Evolutionary conservation across 2,113 vertebrate genomes (phyloP).

Genomic region (Antennarius striatus): DNA sequence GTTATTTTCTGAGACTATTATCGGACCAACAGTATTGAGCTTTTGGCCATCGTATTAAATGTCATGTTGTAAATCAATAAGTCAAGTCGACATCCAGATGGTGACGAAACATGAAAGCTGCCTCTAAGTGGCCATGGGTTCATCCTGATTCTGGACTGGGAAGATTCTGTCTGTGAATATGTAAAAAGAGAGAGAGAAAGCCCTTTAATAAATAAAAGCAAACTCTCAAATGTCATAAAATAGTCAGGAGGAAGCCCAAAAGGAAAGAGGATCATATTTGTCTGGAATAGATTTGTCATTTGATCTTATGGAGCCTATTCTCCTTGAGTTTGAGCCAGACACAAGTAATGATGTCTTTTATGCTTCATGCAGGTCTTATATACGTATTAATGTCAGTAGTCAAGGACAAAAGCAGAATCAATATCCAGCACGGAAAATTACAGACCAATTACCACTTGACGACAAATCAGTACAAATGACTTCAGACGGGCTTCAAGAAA

Average conservation of each 20-base stretch:
- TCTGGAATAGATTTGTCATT: background rate
- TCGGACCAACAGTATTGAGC: background rate
- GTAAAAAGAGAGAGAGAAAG: too few species aligned
- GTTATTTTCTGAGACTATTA: background rate
- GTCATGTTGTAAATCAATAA: constrained; percentile 5
- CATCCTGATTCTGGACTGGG: too few species aligned
- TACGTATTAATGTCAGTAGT: too few species aligned
- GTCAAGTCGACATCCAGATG: background rate
- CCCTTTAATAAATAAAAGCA: background rate
- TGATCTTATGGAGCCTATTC: background rate
- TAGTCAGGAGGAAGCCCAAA: background rate
- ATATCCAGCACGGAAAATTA: too few species aligned
- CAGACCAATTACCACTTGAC: too few species aligned
- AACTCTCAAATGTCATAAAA: background rate
- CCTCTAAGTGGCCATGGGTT: too few species aligned
- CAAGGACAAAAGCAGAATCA: too few species aligned
- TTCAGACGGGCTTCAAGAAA: too few species aligned
- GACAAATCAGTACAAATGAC: too few species aligned
- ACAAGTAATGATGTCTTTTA: background rate
- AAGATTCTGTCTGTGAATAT: too few species aligned
- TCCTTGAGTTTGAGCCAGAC: background rate
- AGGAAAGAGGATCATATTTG: background rate
- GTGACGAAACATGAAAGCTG: too few species aligned
- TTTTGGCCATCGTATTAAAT: constrained; percentile 4
- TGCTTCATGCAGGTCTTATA: constrained; percentile 14